A percentile compares a stretch with the other conserved stretches of the same genome.
Evolutionary conservation across 2,797 vertebrate genomes (phyloP).

Genomic region (Euthynnus affinis): DNA sequence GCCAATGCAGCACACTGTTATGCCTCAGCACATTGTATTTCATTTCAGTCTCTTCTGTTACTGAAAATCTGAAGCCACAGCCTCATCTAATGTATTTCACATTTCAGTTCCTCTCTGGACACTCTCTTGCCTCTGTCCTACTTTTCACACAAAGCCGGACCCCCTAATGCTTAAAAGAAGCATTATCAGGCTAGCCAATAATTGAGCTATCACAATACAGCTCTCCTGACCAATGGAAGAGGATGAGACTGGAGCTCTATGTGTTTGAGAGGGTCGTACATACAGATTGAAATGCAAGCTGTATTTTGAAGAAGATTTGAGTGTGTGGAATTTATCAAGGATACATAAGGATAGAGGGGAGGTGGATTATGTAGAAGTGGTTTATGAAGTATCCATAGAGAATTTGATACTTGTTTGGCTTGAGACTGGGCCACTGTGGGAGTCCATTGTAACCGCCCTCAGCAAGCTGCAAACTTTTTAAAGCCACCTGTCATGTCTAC

Average conservation of each 20-base stretch:
- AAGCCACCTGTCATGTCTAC: not conserved
- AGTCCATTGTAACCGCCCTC: not conserved
- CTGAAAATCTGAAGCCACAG: constrained; percentile 8
- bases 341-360: not conserved
- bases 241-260: not conserved
- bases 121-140: not conserved
- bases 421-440: constrained; percentile 8
- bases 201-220: not conserved
- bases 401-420: not conserved
- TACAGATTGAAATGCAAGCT: not conserved
- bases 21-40: constrained; percentile 17
- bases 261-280: not conserved
- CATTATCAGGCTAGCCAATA: not conserved
- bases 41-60: constrained; percentile 10
- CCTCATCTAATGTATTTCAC: not conserved
- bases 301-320: not conserved
- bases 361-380: not conserved
- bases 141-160: not conserved
- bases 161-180: not conserved
- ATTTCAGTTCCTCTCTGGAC: not conserved
- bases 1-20: constrained; percentile 4
- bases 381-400: not conserved
- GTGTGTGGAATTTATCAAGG: not conserved
- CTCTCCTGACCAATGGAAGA: not conserved
- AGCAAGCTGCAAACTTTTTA: constrained; percentile 9